Conservation (phyloP, 2,888 invertebrate species). For the Sphinx pinastri region DNA sequence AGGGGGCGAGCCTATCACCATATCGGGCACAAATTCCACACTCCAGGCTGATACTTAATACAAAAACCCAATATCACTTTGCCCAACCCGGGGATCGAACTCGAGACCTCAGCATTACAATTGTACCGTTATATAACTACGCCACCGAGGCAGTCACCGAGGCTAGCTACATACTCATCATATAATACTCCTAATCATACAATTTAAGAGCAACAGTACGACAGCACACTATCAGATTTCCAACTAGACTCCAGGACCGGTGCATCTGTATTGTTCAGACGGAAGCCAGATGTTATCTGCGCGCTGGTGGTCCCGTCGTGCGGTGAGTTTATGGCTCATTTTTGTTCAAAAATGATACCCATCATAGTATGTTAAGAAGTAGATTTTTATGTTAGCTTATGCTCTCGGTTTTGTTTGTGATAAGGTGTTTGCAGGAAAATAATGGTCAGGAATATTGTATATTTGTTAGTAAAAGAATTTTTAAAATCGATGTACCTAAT, state of each 20-base stretch:
- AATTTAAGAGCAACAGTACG: constrained; percentile 15
- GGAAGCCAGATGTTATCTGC: constrained; percentile 42
- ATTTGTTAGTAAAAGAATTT: no score
- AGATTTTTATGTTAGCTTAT: background rate
- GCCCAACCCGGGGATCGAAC: no score
- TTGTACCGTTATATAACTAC: no score
- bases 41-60: no score
- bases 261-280: constrained; percentile 36
- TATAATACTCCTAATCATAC: background rate
- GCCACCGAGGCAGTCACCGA: no score
- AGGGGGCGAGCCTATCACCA: no score
- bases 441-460: no score
- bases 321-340: background rate
- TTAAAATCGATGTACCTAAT: no score
- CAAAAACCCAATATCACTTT: no score
- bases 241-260: constrained; percentile 31
- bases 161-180: background rate
- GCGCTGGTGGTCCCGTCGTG: constrained; percentile 11
- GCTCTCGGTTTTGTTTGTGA: background rate
- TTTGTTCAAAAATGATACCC: constrained; percentile 9
- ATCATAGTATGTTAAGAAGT: background rate
- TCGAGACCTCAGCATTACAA: no score
- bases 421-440: no score
- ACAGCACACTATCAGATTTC: constrained; percentile 29
- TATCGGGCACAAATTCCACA: no score